phyloP scores from a whole-genome alignment of 1,140 invertebrate species.

The Zaprionus capensis region DNA sequence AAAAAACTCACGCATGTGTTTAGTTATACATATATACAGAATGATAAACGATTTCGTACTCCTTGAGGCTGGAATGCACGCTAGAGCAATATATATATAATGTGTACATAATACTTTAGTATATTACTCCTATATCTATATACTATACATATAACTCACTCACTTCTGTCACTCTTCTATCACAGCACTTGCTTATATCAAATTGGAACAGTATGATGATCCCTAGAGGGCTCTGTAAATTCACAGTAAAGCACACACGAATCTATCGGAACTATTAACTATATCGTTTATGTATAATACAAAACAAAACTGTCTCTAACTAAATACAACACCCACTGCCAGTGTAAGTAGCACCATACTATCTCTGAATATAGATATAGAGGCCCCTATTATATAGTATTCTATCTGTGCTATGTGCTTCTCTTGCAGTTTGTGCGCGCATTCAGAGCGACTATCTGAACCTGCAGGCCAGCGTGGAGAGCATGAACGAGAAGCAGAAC shows the following conservation, averaged over 20 bases:
- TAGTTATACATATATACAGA: constrained; percentile 45
- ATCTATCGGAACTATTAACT: constrained; percentile 47
- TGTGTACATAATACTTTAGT: neutral
- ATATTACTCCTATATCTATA: constrained; percentile 9
- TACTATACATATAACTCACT: constrained; percentile 37
- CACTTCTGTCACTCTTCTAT: constrained; percentile 60
- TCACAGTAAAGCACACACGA: constrained; percentile 52
- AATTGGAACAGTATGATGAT: constrained; percentile 83
- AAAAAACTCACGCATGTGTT: constrained; percentile 62
- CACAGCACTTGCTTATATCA: constrained; percentile 84
- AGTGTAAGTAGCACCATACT: constrained; percentile 62
- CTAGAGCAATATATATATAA: constrained; percentile 39
- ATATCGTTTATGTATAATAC: neutral
- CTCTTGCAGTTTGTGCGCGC: constrained; percentile 70
- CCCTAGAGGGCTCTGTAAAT: constrained; percentile 72
- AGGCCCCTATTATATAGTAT: constrained; percentile 1
- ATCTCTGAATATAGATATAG: neutral
- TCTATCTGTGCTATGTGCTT: neutral
- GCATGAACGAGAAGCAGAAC: constrained; percentile 74
- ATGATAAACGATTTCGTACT: constrained; percentile 69
- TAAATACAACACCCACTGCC: constrained; percentile 49
- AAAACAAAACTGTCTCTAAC: constrained; percentile 8
- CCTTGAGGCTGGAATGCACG: constrained; percentile 55
- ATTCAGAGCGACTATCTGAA: constrained; percentile 73
- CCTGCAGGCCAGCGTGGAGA: constrained; percentile 68